Conservation (phyloP, 2,888 invertebrate genomes). For the Diadromus collaris region DNA sequence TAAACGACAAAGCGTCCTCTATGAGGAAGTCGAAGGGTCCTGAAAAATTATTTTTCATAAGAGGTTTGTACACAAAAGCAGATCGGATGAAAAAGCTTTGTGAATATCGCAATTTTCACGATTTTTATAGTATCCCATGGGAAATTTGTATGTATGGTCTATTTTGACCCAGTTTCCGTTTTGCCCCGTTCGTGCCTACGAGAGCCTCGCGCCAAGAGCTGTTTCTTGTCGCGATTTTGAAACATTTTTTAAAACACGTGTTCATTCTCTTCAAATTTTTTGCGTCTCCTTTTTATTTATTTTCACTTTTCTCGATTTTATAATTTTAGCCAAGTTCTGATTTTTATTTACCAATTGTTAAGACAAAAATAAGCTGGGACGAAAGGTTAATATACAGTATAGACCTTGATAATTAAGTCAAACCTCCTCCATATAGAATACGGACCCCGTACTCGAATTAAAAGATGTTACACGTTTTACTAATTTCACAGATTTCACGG, state of each 20-base stretch:
- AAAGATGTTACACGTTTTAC: too few species aligned
- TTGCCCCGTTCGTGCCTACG: not conserved
- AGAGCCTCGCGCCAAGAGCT: not conserved
- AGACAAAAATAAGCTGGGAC: not conserved
- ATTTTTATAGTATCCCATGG: not conserved
- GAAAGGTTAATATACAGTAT: too few species aligned
- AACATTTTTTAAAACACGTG: not conserved
- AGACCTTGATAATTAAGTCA: not conserved
- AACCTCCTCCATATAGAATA: not conserved
- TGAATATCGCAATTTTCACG: too few species aligned
- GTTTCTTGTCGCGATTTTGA: not conserved
- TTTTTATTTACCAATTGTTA: not conserved
- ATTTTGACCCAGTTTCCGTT: not conserved
- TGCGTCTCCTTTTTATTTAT: not conserved
- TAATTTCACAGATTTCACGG: too few species aligned
- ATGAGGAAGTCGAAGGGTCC: too few species aligned
- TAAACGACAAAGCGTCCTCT: too few species aligned
- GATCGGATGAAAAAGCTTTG: too few species aligned
- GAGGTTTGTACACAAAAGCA: too few species aligned
- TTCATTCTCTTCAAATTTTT: not conserved
- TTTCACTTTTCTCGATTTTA: not conserved
- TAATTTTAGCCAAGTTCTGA: not conserved
- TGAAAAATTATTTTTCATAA: too few species aligned
- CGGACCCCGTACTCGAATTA: not conserved
- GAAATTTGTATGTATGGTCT: too few species aligned